Evolutionary conservation across 2,797 vertebrate genomes (phyloP), one percentile per base, ranked within the genome.

Genomic region (Allobates femoralis): DNA sequence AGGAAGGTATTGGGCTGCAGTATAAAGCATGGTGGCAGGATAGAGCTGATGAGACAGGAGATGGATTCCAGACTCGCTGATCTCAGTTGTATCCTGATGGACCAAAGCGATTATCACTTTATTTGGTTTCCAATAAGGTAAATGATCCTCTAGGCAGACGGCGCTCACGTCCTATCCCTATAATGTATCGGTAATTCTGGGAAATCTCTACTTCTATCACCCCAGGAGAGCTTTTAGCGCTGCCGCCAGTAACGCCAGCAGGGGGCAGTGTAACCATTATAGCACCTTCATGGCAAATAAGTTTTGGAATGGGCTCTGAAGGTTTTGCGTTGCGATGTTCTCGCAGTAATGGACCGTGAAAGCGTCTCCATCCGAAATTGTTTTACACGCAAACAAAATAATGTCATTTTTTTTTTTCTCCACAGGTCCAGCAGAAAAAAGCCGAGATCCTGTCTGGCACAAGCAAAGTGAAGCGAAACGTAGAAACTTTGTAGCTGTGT

Each of bases 341-440:
- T 55, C 30, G 5, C 2, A 53, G 80, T 82, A 73, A 82, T 58
- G 3, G 51, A 58, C 21, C 50, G 16, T 71, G 80, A 73, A 82
- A 34, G 80, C 69, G 56, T 69, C 80, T 41, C 41, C 60, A 67
- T 69, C 28, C 14, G 79, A 76, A 76, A 81, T 50, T 34, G n/a
- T 46, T 74, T 37, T 71, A 64, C 10, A 14, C 10, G 21, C 28
- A 32, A 64, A n/a, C 46, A 34, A 21, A 30, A 67, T 67, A 66
- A 85, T 41, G 32, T 10, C 2, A 2, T 16, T 28, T 66, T 32
- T 23, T 14, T 34, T 77, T 34, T 81, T 0, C 60, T 75, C 60
- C 41, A 3, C 79, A 87, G 86, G 81, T 84, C 37, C 75, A 87
- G 56, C 74, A 84, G 56, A 64, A 34, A 16, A 80, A 66, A 67